These are phyloP conservation scores for Bombyx mandarina DNA, from an alignment of 1,140 invertebrate genomes.

Conservation along the genomic window DNA sequence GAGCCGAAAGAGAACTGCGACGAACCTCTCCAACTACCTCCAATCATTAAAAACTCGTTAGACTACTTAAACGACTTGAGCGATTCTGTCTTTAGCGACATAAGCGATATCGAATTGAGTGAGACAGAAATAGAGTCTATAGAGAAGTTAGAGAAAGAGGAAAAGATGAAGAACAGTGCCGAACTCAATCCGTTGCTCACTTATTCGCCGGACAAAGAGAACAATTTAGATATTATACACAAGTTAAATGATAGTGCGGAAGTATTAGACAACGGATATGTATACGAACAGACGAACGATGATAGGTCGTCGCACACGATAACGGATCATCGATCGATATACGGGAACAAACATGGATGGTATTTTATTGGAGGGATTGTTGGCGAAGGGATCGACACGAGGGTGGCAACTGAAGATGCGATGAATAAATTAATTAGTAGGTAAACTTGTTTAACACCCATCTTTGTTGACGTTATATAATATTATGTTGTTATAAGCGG, in stretches of 20 bases:
- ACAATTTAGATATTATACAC: conserved; percentile 30
- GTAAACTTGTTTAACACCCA: conserved; percentile 71
- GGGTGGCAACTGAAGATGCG: conserved; percentile 75
- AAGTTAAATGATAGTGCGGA: conserved; percentile 37
- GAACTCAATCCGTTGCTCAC: conserved; percentile 61
- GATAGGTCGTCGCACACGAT: conserved; percentile 41
- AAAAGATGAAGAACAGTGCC: conserved; percentile 50
- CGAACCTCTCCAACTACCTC: conserved; percentile 53
- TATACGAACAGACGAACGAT: conserved; percentile 37
- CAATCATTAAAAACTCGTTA: conserved; percentile 70
- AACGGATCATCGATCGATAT: conserved; percentile 64
- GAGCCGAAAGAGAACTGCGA: conserved; percentile 76
- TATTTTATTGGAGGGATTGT: conserved; percentile 84
- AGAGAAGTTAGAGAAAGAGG: conserved; percentile 67
- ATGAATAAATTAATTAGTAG: conserved; percentile 85
- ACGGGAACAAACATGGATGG: conserved; percentile 82
- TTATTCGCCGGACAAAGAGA: conserved; percentile 44
- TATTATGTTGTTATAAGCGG: conserved; percentile 8
- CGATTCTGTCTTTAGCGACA: conserved; percentile 74
- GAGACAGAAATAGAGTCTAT: conserved; percentile 73
- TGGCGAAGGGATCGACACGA: conserved; percentile 72
- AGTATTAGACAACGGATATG: conserved; percentile 34
- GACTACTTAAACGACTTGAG: conserved; percentile 74
- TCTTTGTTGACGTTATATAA: conserved; percentile 17
- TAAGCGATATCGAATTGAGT: conserved; percentile 74